Percentiles rank a stretch among this genome's conserved stretches.
These are phyloP conservation scores for Hystrix cristata DNA, from an alignment of 2,113 vertebrate species.

Conservation along the genomic window DNA sequence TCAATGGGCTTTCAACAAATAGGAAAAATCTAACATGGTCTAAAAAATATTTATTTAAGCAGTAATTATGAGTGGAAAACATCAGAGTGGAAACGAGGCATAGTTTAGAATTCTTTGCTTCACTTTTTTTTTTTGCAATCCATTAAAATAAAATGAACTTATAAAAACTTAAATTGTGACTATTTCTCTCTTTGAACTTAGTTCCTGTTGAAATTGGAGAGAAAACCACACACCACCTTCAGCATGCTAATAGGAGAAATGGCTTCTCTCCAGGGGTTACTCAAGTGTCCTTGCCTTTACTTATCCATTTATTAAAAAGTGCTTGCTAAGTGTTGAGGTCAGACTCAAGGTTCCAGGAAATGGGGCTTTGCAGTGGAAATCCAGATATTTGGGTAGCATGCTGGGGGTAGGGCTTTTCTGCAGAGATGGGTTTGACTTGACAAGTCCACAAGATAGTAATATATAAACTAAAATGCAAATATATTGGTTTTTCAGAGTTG, in stretches of 20 bases:
- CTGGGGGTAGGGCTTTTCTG: neutral
- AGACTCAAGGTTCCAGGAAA: neutral
- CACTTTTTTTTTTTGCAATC: slow-evolving; percentile 42
- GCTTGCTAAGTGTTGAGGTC: neutral
- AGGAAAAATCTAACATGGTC: slow-evolving; percentile 31
- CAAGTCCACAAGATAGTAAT: neutral
- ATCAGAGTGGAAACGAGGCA: slow-evolving; percentile 49
- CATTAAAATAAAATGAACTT: slow-evolving; percentile 68
- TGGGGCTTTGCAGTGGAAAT: neutral
- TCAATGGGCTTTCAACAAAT: slow-evolving; percentile 8
- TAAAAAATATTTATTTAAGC: slow-evolving; percentile 66
- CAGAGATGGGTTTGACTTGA: neutral
- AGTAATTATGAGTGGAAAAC: slow-evolving; percentile 56
- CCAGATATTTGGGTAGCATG: neutral
- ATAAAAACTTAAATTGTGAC: slow-evolving; percentile 43
- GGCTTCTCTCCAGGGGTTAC: neutral
- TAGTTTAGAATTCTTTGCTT: slow-evolving; percentile 55
- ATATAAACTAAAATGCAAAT: slow-evolving; percentile 9
- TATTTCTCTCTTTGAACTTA: slow-evolving; percentile 65
- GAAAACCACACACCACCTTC: neutral
- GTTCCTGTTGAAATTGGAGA: slow-evolving; percentile 67
- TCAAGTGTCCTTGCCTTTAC: neutral
- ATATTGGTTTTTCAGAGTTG: neutral
- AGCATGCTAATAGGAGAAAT: neutral
- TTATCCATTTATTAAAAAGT: neutral